Conservation (phyloP, 2,113 vertebrate species). For the Mungos mungo region DNA sequence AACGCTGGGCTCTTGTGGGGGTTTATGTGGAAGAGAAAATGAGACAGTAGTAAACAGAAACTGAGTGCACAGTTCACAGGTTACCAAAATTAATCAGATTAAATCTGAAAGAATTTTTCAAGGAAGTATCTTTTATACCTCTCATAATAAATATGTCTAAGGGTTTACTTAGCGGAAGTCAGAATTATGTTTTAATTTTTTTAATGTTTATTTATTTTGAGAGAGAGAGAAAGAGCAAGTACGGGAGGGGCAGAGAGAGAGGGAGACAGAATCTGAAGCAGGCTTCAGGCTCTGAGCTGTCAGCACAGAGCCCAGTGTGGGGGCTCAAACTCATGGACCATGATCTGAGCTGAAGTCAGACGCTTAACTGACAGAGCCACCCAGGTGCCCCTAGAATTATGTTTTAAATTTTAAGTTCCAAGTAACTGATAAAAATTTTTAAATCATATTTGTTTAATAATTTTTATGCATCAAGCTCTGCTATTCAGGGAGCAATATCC, state of each 20-base stretch:
- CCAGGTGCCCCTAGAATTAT: neutral
- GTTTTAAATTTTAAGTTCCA: neutral
- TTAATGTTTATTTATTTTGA: too few relatives aligned
- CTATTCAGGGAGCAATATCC: neutral
- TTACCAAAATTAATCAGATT: neutral
- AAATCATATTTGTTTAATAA: neutral
- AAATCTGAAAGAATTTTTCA: neutral
- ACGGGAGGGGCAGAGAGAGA: too few relatives aligned
- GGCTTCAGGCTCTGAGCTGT: too few relatives aligned
- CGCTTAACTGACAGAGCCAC: too few relatives aligned
- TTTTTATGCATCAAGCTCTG: neutral
- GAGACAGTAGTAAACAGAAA: neutral
- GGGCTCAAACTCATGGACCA: too few relatives aligned
- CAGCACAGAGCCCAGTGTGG: too few relatives aligned
- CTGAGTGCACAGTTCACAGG: neutral
- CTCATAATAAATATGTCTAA: neutral
- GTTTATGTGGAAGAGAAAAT: neutral
- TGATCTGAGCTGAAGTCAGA: too few relatives aligned
- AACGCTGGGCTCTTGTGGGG: neutral
- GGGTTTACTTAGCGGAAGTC: neutral
- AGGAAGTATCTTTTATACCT: neutral
- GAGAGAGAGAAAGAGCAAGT: too few relatives aligned
- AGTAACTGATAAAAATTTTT: neutral
- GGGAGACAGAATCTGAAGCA: too few relatives aligned
- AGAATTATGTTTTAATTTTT: neutral